Percentiles rank a stretch among this genome's conserved stretches.
Evolutionary conservation across 2,113 vertebrate genomes (phyloP).

Genomic region (Zonotrichia leucophrys): DNA sequence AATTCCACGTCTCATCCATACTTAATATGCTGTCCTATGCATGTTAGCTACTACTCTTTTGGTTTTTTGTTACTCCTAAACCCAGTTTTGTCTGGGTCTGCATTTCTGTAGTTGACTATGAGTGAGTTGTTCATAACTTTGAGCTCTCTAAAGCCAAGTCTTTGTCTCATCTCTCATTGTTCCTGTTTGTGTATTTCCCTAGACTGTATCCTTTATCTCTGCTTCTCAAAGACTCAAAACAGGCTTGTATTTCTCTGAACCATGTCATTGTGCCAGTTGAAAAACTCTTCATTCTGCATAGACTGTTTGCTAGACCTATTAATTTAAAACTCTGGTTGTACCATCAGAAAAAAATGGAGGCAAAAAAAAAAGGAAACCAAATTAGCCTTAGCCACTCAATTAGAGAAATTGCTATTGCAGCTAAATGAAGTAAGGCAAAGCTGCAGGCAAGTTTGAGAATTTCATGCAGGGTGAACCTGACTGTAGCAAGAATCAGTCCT

Average conservation of each 20-base stretch:
- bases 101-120: not conserved
- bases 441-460: not conserved
- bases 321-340: not conserved
- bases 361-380: not conserved
- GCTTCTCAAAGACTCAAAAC: not conserved
- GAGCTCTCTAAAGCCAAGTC: not conserved
- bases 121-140: not conserved
- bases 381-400: not conserved
- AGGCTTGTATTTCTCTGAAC: not conserved
- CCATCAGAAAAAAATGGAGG: fast-evolving
- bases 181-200: not conserved
- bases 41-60: not conserved
- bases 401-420: not conserved
- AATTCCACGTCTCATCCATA: not conserved
- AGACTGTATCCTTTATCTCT: not conserved
- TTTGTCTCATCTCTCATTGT: not conserved
- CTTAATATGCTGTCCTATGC: not conserved
- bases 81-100: not conserved
- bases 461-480: not conserved
- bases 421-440: not conserved
- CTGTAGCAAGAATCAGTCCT: not conserved
- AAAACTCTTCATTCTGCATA: not conserved
- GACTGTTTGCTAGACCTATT: not conserved
- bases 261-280: not conserved
- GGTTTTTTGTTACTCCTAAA: not conserved